Percentiles rank a stretch among this genome's conserved stretches.
These are phyloP conservation scores for Parazoanthus atlanticus DNA, from an alignment of 92 coral and sea anemone genomes.

Conservation along the genomic window DNA sequence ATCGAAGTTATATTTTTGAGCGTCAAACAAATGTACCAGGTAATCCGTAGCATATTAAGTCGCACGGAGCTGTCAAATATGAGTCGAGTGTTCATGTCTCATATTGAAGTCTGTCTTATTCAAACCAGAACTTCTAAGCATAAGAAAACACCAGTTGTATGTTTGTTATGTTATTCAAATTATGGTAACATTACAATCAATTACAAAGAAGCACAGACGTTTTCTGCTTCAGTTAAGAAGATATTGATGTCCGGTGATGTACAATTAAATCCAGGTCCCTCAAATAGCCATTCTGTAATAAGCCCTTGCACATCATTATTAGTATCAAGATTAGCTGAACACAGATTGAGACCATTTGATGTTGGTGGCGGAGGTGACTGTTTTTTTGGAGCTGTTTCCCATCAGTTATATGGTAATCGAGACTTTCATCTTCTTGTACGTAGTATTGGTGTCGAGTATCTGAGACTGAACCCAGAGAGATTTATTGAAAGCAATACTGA, in stretches of 20 bases:
- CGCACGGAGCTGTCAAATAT: not conserved
- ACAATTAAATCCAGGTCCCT: no score
- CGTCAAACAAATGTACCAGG: constrained; percentile 11
- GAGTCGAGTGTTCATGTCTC: not conserved
- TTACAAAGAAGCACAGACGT: constrained; percentile 5
- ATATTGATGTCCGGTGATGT: no score
- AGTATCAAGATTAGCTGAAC: constrained; percentile 1
- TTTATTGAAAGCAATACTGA: constrained; percentile 42
- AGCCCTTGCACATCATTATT: not conserved
- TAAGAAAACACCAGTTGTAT: constrained; percentile 8
- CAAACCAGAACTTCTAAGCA: constrained; percentile 2
- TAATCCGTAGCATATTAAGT: not conserved
- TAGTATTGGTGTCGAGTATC: constrained; percentile 32
- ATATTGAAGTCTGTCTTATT: constrained; percentile 3
- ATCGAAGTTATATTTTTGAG: constrained; percentile 5
- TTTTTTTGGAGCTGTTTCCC: not conserved
- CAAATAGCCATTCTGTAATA: not conserved
- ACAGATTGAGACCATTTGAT: not conserved
- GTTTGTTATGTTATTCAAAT: constrained; percentile 8
- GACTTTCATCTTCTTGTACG: not conserved
- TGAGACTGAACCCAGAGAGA: constrained; percentile 44
- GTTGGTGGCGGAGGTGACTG: not conserved
- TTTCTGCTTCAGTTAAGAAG: constrained; percentile 25
- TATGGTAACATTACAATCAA: constrained; percentile 16
- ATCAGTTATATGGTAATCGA: not conserved